Conservation (phyloP, 2,888 invertebrate genomes). For the Achlya flavicornis region DNA sequence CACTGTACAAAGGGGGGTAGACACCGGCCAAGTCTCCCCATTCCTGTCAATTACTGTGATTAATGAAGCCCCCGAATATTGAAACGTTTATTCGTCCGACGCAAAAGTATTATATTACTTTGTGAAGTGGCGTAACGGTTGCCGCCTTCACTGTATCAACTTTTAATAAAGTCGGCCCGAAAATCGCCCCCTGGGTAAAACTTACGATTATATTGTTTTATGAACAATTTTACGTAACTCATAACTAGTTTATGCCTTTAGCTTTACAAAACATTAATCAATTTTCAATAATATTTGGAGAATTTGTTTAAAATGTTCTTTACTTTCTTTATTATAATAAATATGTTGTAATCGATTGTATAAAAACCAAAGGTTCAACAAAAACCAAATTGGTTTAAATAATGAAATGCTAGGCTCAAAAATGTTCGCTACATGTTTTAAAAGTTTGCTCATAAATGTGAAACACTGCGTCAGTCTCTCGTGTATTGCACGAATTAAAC, state of each 20-base stretch:
- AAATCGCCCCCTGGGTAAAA: conserved; percentile 40
- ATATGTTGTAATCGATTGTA: background rate
- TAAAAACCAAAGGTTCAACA: too few relatives aligned
- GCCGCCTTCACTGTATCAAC: conserved; percentile 54
- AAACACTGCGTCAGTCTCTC: conserved; percentile 40
- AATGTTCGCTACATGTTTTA: background rate
- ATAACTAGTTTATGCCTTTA: background rate
- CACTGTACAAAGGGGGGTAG: conserved; percentile 38
- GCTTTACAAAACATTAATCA: background rate
- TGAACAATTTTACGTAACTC: conserved; percentile 11
- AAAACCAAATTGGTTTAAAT: too few relatives aligned
- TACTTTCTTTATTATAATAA: background rate
- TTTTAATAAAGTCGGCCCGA: conserved; percentile 68
- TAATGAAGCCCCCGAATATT: conserved; percentile 80
- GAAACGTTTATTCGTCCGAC: conserved; percentile 79
- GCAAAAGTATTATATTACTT: conserved; percentile 77
- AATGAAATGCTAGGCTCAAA: too few relatives aligned
- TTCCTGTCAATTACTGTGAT: conserved; percentile 81
- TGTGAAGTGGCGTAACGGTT: conserved; percentile 54
- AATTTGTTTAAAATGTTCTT: background rate
- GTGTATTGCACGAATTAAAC: conserved; percentile 58
- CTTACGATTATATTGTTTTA: conserved; percentile 21
- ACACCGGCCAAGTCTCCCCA: conserved; percentile 63
- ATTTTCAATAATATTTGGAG: background rate
- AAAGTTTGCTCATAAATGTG: conserved; percentile 29